Percentiles rank a stretch among this genome's conserved stretches.
These are phyloP conservation scores for Platysteira castanea DNA, from an alignment of 2,113 vertebrate genomes.

Conservation along the genomic window DNA sequence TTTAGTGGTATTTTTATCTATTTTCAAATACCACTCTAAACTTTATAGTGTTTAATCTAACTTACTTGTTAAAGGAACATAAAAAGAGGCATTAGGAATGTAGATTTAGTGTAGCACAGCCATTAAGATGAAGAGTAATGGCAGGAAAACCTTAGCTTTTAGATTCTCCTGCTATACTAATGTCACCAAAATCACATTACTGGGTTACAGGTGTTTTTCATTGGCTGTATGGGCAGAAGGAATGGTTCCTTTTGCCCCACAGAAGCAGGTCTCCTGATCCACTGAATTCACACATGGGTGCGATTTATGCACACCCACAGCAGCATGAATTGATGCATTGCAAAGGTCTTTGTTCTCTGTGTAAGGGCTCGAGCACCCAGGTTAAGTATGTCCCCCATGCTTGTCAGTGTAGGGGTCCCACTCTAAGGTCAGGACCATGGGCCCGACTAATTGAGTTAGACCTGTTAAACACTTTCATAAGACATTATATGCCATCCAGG, in stretches of 20 bases:
- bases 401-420: neutral
- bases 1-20: constrained; percentile 31
- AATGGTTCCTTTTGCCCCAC: neutral
- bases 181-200: neutral
- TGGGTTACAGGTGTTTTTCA: neutral
- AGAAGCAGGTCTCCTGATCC: neutral
- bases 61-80: constrained; percentile 39
- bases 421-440: neutral
- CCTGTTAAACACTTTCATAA: neutral
- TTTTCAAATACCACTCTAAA: constrained; percentile 45
- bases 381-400: neutral
- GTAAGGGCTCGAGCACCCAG: neutral
- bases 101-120: constrained; percentile 3
- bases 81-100: constrained; percentile 15
- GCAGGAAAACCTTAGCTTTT: neutral
- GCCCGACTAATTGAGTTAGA: neutral
- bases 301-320: neutral
- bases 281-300: neutral
- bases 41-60: constrained; percentile 20
- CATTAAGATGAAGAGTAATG: neutral
- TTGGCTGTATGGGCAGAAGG: neutral
- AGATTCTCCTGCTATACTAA: neutral
- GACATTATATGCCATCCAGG: neutral
- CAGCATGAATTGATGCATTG: neutral
- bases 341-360: neutral